phyloP scores from a whole-genome alignment of 2,113 vertebrate species.

The Pedetes capensis region DNA sequence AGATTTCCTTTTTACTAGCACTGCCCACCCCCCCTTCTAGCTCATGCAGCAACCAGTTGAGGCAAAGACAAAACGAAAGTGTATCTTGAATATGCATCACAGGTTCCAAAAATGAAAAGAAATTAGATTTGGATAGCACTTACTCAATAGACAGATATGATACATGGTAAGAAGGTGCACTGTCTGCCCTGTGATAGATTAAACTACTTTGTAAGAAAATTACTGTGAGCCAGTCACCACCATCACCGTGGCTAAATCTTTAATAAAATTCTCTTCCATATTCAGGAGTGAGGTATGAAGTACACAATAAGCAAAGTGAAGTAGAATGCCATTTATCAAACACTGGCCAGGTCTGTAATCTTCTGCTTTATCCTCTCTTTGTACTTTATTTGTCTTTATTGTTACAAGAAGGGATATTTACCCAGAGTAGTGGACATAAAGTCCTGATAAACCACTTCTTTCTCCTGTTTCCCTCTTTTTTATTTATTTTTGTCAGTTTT shows the following conservation, averaged over 20 bases:
- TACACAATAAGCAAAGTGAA: slow-evolving; percentile 88
- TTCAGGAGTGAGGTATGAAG: slow-evolving; percentile 93
- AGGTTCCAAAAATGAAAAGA: slow-evolving; percentile 91
- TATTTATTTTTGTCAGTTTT: slow-evolving; percentile 50
- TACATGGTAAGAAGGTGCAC: slow-evolving; percentile 98
- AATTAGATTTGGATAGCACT: slow-evolving; percentile 92
- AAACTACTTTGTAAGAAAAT: slow-evolving; percentile 99
- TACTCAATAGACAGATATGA: slow-evolving; percentile 95
- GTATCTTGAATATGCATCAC: slow-evolving; percentile 92
- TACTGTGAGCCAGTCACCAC: slow-evolving; percentile 97
- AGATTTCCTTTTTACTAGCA: slow-evolving; percentile 75
- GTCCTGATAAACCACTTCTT: slow-evolving; percentile 77
- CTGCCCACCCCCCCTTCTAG: slow-evolving; percentile 31
- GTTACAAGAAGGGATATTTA: slow-evolving; percentile 85
- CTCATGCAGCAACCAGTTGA: slow-evolving; percentile 84
- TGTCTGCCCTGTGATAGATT: slow-evolving; percentile 99
- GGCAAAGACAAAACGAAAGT: slow-evolving; percentile 87
- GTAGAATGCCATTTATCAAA: slow-evolving; percentile 91
- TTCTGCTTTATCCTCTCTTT: slow-evolving; percentile 85
- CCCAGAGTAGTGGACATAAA: slow-evolving; percentile 79
- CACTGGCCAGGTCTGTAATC: slow-evolving; percentile 87
- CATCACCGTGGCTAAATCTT: slow-evolving; percentile 94
- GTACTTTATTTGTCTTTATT: slow-evolving; percentile 87
- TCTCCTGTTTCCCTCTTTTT: slow-evolving; percentile 41
- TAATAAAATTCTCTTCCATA: slow-evolving; percentile 99